phyloP scores from a whole-genome alignment of 1,140 invertebrate species.

The Patella vulgata region DNA sequence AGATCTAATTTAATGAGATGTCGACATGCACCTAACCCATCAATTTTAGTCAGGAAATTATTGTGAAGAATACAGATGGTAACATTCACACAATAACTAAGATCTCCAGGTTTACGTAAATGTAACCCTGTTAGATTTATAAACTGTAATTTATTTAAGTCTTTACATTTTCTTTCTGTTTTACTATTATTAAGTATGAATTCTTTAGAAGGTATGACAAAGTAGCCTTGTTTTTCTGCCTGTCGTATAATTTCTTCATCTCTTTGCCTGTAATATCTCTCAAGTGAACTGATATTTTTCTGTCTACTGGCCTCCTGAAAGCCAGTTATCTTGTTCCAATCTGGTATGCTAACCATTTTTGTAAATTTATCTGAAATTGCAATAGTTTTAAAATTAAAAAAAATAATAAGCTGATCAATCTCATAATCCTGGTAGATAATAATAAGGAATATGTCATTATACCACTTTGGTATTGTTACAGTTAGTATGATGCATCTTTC shows the following conservation, averaged over 20 bases:
- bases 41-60: conserved; percentile 62
- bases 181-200: conserved; percentile 37
- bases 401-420: too few species aligned
- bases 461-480: too few species aligned
- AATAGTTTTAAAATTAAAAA: too few species aligned
- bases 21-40: conserved; percentile 51
- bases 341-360: conserved; percentile 63
- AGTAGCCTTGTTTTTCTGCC: conserved; percentile 55
- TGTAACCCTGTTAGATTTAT: conserved; percentile 47
- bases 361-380: too few species aligned
- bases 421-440: too few species aligned
- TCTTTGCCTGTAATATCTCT: conserved; percentile 51
- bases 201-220: conserved; percentile 45
- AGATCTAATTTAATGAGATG: conserved; percentile 63
- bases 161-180: conserved; percentile 16
- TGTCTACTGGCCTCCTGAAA: conserved; percentile 30
- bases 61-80: conserved; percentile 58
- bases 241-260: conserved; percentile 52
- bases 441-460: too few species aligned
- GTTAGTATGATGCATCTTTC: too few species aligned
- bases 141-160: conserved; percentile 32
- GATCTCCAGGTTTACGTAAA: conserved; percentile 56
- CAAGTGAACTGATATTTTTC: conserved; percentile 32
- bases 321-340: conserved; percentile 57
- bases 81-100: conserved; percentile 52